A percentile compares a stretch with the other conserved stretches of the same genome.
phyloP scores from a whole-genome alignment of 2,888 invertebrate species.

The Drosophila emarginata region DNA sequence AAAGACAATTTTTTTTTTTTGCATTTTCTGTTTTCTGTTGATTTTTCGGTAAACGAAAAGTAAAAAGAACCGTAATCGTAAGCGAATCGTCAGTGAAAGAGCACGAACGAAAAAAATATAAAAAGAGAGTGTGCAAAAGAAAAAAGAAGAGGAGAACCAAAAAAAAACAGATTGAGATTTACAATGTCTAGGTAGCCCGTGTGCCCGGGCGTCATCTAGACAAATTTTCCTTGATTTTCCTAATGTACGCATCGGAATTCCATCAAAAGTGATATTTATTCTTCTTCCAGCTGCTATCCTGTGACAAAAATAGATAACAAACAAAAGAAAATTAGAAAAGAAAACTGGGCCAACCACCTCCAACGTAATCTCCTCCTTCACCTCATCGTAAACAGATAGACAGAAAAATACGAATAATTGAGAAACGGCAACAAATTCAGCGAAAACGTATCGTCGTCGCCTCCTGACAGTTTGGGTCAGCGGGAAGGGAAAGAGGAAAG shows the following conservation, averaged over 20 bases:
- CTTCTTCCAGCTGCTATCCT: constrained; percentile 13
- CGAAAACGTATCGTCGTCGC: constrained; percentile 6
- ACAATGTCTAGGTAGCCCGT: constrained; percentile 29
- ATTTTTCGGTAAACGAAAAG: constrained; percentile 60
- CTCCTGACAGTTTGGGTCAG: constrained; percentile 13
- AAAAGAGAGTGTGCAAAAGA: constrained; percentile 8
- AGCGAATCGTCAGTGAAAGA: constrained; percentile 37
- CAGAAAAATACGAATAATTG: constrained; percentile 5
- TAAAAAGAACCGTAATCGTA: constrained; percentile 70
- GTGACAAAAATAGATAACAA: neutral
- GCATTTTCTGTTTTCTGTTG: constrained; percentile 43
- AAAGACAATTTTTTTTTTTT: constrained; percentile 35
- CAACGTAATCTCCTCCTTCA: constrained; percentile 2
- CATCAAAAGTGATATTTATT: constrained; percentile 2
- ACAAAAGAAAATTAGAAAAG: neutral
- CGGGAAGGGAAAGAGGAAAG: constrained; percentile 6
- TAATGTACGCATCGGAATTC: neutral
- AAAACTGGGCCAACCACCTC: constrained; percentile 12
- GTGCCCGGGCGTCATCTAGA: constrained; percentile 41
- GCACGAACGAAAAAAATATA: constrained; percentile 46
- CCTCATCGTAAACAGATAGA: constrained; percentile 5
- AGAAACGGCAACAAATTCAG: constrained; percentile 5
- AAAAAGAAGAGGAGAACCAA: constrained; percentile 22
- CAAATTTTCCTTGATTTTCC: constrained; percentile 3
- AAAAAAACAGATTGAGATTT: constrained; percentile 14